These are phyloP conservation scores for Eupeodes luniger DNA, from an alignment of 2,888 invertebrate species.

Conservation along the genomic window DNA sequence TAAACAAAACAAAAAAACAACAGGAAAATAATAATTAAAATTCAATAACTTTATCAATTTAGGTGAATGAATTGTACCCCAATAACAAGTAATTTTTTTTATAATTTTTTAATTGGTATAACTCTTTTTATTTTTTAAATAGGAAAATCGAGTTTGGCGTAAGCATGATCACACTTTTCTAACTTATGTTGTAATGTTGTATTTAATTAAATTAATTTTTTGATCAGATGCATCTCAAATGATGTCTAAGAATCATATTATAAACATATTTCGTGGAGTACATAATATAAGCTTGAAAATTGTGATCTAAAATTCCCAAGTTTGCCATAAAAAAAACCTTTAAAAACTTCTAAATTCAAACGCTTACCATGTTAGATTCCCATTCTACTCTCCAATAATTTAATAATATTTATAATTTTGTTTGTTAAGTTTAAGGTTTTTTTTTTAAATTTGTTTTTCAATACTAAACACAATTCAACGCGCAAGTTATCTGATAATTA, in stretches of 20 bases:
- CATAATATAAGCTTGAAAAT: background rate
- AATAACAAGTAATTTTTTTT: background rate
- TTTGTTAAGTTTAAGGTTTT: background rate
- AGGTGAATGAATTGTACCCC: background rate
- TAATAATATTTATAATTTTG: too few species aligned
- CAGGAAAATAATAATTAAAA: background rate
- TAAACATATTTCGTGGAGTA: too few species aligned
- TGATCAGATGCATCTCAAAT: too few species aligned
- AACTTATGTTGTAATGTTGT: too few species aligned
- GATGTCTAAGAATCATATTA: too few species aligned
- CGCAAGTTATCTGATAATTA: constrained; percentile 13
- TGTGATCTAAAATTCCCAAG: background rate
- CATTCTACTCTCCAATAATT: too few species aligned
- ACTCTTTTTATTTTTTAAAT: background rate
- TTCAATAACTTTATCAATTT: background rate
- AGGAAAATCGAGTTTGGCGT: background rate
- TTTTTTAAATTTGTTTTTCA: background rate
- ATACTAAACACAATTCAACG: background rate
- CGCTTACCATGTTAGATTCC: too few species aligned
- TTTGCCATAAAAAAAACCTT: too few species aligned
- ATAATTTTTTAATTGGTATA: background rate
- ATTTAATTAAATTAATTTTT: too few species aligned
- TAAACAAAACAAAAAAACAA: too few species aligned
- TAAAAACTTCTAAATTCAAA: too few species aligned
- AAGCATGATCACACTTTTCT: too few species aligned